A percentile compares a stretch with the other conserved stretches of the same genome.
These are phyloP conservation scores for Timema cristinae DNA, from an alignment of 2,888 invertebrate species.

Conservation along the genomic window DNA sequence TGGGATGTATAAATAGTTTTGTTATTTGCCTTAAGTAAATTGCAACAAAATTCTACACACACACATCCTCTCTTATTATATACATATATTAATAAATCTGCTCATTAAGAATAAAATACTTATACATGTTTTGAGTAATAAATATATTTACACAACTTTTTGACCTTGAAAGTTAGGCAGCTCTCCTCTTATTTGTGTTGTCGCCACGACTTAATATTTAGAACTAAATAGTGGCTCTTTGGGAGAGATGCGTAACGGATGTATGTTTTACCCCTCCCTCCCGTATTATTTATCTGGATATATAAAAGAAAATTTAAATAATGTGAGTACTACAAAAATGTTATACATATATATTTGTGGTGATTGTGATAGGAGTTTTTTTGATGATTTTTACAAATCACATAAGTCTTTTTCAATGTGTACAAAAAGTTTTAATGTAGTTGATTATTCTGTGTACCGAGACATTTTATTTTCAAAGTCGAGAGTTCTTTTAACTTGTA, in stretches of 20 bases:
- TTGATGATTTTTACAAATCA: conserved; percentile 65
- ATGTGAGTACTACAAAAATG: conserved; percentile 23
- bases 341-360: conserved; percentile 36
- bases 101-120: conserved; percentile 33
- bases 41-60: conserved; percentile 34
- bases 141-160: conserved; percentile 36
- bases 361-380: conserved; percentile 60
- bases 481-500: neutral
- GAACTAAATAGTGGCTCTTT: conserved; percentile 19
- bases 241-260: conserved; percentile 23
- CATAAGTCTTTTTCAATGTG: conserved; percentile 51
- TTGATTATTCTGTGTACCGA: conserved; percentile 6
- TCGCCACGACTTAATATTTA: conserved; percentile 20
- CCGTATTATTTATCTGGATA: conserved; percentile 32
- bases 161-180: conserved; percentile 30
- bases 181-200: conserved; percentile 22
- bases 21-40: conserved; percentile 34
- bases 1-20: conserved; percentile 29
- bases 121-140: conserved; percentile 35
- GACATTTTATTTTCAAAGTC: conserved; percentile 1
- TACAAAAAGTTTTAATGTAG: conserved; percentile 38
- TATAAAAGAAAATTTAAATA: conserved; percentile 23
- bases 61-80: conserved; percentile 30
- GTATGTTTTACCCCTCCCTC: conserved; percentile 31
- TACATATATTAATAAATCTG: conserved; percentile 32